Evolutionary conservation across 2,797 vertebrate genomes (phyloP).

Genomic region (Acomys russatus): DNA sequence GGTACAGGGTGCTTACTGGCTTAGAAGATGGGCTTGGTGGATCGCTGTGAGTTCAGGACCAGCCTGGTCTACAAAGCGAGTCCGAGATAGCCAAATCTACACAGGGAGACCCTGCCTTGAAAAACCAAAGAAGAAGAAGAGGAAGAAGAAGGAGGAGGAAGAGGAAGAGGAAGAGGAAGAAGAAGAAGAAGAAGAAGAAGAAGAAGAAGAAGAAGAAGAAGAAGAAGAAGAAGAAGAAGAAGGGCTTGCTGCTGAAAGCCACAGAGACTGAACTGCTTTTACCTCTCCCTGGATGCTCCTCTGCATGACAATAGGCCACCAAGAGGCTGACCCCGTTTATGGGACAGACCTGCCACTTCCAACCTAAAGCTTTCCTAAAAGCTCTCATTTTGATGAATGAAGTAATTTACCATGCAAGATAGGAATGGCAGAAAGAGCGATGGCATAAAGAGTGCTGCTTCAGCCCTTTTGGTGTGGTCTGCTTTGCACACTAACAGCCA

Average conservation of each 20-base stretch:
- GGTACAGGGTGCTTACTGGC: not conserved
- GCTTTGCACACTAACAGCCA: not conserved
- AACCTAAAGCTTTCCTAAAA: conserved; percentile 67
- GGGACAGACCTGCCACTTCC: conserved; percentile 21
- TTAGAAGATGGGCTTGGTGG: not conserved
- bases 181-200: too few relatives aligned
- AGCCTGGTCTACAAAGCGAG: too few relatives aligned
- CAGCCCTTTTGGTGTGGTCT: conserved; percentile 35
- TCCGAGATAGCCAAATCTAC: too few relatives aligned
- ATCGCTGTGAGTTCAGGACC: too few relatives aligned
- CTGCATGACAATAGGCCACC: not conserved
- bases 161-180: too few relatives aligned
- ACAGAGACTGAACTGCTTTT: rapidly evolving
- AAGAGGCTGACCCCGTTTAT: conserved; percentile 39
- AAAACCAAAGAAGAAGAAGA: too few relatives aligned
- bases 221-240: too few relatives aligned
- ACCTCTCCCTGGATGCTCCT: not conserved
- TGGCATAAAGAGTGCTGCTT: conserved; percentile 8
- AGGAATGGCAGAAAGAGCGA: conserved; percentile 63
- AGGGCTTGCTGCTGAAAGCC: not conserved
- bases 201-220: too few relatives aligned
- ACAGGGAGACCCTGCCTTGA: too few relatives aligned
- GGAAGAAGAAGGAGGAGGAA: too few relatives aligned
- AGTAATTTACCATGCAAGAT: conserved; percentile 28
- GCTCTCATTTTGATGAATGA: conserved; percentile 73